Conservation (phyloP, 2,888 invertebrate genomes). For the Coenonympha glycerion region DNA sequence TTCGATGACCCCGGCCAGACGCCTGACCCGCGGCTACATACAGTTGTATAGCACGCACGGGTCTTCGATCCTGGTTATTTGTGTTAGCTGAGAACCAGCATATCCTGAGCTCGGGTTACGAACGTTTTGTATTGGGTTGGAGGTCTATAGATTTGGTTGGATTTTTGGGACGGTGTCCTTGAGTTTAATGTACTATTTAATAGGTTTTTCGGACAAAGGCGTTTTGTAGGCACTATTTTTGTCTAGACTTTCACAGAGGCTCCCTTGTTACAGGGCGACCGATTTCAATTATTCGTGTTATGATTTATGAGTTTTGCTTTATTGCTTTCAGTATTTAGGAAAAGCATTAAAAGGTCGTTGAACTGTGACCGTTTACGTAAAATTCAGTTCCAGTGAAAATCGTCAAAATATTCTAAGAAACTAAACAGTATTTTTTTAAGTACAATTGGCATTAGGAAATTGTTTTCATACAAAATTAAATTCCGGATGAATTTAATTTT, state of each 20-base stretch:
- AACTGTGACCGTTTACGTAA: neutral
- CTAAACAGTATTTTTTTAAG: too few relatives aligned
- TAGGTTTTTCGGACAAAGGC: conserved; percentile 31
- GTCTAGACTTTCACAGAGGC: conserved; percentile 29
- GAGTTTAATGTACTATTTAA: conserved; percentile 33
- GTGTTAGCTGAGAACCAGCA: conserved; percentile 24
- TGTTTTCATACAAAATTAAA: too few relatives aligned
- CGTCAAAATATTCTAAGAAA: too few relatives aligned
- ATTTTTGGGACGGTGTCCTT: conserved; percentile 38
- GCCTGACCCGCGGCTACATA: conserved; percentile 16
- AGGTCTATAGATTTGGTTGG: conserved; percentile 31
- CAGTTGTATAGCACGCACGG: conserved; percentile 16
- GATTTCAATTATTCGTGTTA: conserved; percentile 7
- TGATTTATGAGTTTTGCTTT: neutral
- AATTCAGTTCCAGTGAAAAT: neutral
- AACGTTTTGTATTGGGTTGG: conserved; percentile 20
- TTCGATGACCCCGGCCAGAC: conserved; percentile 37
- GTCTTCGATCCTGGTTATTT: conserved; percentile 19
- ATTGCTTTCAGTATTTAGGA: neutral
- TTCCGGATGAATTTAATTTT: too few relatives aligned
- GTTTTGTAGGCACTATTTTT: conserved; percentile 23
- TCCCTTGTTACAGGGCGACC: conserved; percentile 9
- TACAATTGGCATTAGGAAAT: too few relatives aligned
- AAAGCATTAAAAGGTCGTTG: neutral
- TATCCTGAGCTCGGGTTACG: conserved; percentile 29